phyloP scores from a whole-genome alignment of 2,113 vertebrate species.

The Trichechus manatus region DNA sequence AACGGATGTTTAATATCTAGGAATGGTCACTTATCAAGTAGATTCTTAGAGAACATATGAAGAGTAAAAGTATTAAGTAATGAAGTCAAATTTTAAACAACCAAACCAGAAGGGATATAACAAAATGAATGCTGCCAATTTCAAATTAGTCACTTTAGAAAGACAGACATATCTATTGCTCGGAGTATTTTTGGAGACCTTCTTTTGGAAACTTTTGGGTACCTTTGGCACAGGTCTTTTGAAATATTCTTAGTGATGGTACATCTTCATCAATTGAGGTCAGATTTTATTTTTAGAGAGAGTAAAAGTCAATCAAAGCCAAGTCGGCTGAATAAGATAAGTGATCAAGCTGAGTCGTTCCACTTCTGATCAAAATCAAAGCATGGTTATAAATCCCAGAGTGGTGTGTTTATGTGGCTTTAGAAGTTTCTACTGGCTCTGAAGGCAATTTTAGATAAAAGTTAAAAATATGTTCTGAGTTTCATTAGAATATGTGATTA shows the following conservation, averaged over 20 bases:
- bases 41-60: neutral
- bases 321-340: conserved; percentile 52
- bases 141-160: conserved; percentile 19
- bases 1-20: neutral
- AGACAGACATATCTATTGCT: neutral
- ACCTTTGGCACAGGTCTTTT: conserved; percentile 62
- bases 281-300: conserved; percentile 80
- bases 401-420: conserved; percentile 54
- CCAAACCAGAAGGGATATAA: neutral
- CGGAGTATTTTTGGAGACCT: conserved; percentile 70
- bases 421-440: conserved; percentile 15
- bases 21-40: neutral
- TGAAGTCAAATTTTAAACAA: conserved; percentile 33
- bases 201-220: conserved; percentile 63
- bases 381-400: conserved; percentile 50
- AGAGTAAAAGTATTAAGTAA: neutral
- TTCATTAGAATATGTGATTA: conserved; percentile 31
- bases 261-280: conserved; percentile 74
- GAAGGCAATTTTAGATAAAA: conserved; percentile 65
- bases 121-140: neutral
- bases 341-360: conserved; percentile 72
- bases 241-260: conserved; percentile 70
- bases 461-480: conserved; percentile 20
- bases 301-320: conserved; percentile 73
- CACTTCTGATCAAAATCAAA: conserved; percentile 77